A percentile compares a stretch with the other conserved stretches of the same genome.
Evolutionary conservation across 2,888 invertebrate species (phyloP).

Genomic region (Hydriomena furcata): DNA sequence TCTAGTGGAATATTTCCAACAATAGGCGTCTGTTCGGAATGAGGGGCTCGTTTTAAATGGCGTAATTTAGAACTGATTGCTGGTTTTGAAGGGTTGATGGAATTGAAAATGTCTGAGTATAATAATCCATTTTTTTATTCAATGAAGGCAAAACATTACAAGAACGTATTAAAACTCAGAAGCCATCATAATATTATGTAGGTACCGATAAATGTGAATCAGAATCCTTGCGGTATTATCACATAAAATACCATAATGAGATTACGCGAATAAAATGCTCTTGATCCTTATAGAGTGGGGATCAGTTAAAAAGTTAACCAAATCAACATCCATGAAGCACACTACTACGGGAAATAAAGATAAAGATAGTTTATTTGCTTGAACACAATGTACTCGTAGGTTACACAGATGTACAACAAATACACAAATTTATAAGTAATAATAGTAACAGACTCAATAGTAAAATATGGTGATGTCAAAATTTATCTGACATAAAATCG

Average conservation of each 20-base stretch:
- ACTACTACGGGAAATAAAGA: constrained; percentile 8
- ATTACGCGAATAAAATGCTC: constrained; percentile 42
- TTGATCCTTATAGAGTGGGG: constrained; percentile 42
- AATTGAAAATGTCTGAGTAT: constrained; percentile 10
- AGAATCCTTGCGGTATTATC: constrained; percentile 15
- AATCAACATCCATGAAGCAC: constrained; percentile 32
- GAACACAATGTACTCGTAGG: not conserved
- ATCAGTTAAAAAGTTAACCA: constrained; percentile 34
- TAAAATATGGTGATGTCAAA: too few species aligned
- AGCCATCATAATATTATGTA: not conserved
- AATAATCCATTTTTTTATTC: not conserved
- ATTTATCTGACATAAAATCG: too few species aligned
- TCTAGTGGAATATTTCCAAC: constrained; percentile 33
- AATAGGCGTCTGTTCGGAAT: constrained; percentile 27
- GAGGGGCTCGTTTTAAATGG: constrained; percentile 21
- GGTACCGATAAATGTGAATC: constrained; percentile 14
- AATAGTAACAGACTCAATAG: too few species aligned
- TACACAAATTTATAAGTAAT: too few species aligned
- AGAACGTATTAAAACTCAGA: not conserved
- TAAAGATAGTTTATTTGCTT: not conserved
- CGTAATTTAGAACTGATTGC: constrained; percentile 21
- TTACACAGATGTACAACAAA: too few species aligned
- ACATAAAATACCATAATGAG: constrained; percentile 28
- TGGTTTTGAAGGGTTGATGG: constrained; percentile 19
- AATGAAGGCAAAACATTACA: not conserved